phyloP scores from a whole-genome alignment of 2,888 invertebrate genomes.

The Dryocosmus kuriphilus region DNA sequence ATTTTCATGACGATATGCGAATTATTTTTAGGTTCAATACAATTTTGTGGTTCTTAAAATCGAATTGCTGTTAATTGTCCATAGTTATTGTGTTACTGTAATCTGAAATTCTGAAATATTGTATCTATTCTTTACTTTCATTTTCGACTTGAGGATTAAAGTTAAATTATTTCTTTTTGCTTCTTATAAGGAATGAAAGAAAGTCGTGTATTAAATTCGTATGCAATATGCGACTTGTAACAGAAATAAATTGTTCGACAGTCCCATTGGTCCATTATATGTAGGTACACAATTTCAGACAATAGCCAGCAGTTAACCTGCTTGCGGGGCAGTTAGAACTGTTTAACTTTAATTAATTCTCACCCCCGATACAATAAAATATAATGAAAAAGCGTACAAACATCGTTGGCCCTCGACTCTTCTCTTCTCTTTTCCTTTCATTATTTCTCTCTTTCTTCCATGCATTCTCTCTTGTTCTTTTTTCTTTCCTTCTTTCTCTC shows the following conservation, averaged over 20 bases:
- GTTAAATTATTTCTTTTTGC: no score
- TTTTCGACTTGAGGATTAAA: no score
- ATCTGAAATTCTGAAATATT: no score
- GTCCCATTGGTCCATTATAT: conserved; percentile 12
- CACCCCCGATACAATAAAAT: conserved; percentile 63
- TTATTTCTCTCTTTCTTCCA: conserved; percentile 41
- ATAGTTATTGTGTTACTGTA: no score
- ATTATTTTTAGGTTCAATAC: no score
- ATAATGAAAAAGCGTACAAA: conserved; percentile 69
- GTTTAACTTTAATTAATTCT: conserved; percentile 73
- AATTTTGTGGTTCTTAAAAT: no score
- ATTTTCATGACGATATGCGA: no score
- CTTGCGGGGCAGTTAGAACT: conserved; percentile 66
- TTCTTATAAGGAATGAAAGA: no score
- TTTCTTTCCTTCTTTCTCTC: background rate
- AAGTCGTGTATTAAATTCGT: no score
- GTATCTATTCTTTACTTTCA: no score
- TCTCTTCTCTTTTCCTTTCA: conserved; percentile 44
- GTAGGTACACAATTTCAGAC: conserved; percentile 47
- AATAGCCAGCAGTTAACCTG: conserved; percentile 65
- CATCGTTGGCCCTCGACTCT: conserved; percentile 46
- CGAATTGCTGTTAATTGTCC: no score
- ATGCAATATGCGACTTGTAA: background rate
- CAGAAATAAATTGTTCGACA: background rate
- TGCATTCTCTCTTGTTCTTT: background rate